These are phyloP conservation scores for Brachionus calyciflorus DNA, from an alignment of 1,140 invertebrate species.

Conservation along the genomic window DNA sequence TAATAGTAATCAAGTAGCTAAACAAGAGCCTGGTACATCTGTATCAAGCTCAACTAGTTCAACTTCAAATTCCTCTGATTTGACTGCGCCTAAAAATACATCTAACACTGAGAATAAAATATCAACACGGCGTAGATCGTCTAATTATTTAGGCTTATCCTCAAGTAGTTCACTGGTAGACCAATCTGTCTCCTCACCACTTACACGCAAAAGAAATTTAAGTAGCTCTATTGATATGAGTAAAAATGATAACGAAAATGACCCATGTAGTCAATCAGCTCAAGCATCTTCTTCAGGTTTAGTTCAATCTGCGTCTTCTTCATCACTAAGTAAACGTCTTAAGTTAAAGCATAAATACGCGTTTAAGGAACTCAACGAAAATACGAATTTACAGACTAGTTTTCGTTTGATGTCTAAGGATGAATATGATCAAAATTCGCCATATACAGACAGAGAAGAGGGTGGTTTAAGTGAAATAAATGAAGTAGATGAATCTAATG, in stretches of 20 bases:
- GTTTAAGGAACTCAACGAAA: constrained; percentile 19
- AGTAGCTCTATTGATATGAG: background rate
- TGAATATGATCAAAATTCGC: constrained; percentile 19
- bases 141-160: background rate
- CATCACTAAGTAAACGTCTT: background rate
- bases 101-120: background rate
- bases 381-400: background rate
- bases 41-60: constrained; percentile 22
- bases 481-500: background rate
- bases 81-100: background rate
- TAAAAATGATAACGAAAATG: constrained; percentile 7
- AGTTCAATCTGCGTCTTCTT: background rate
- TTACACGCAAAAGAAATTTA: constrained; percentile 3
- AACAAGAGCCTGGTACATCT: background rate
- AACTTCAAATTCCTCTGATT: background rate
- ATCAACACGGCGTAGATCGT: background rate
- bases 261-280: background rate
- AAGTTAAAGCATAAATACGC: constrained; percentile 29
- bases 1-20: background rate
- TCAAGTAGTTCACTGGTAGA: background rate
- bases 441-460: background rate
- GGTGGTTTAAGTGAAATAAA: constrained; percentile 12
- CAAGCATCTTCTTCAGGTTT: background rate
- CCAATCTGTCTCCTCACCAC: background rate
- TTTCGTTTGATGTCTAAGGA: constrained; percentile 16